These are phyloP conservation scores for Eilema caniola DNA, from an alignment of 2,888 invertebrate species.

Conservation along the genomic window DNA sequence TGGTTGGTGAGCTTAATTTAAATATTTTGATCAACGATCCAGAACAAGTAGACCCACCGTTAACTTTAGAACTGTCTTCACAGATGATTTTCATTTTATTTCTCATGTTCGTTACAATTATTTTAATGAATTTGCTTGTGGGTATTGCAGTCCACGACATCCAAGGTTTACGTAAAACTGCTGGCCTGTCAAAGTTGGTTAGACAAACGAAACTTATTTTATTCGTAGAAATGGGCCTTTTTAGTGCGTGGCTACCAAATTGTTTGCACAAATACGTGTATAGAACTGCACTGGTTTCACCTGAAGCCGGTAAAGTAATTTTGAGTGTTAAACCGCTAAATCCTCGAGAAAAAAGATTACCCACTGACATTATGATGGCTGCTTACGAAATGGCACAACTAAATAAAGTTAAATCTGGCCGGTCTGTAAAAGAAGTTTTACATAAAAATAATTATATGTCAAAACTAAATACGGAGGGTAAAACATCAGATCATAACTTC, in stretches of 20 bases:
- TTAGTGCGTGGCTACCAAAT: conserved; percentile 92
- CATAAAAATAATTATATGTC: conserved; percentile 88
- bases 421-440: conserved; percentile 88
- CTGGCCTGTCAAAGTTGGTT: conserved; percentile 93
- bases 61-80: conserved; percentile 91
- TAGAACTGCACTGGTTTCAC: conserved; percentile 93
- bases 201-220: conserved; percentile 94
- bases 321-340: conserved; percentile 94
- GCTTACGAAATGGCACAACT: conserved; percentile 93
- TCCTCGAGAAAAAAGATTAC: conserved; percentile 92
- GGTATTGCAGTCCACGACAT: conserved; percentile 96
- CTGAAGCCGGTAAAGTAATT: conserved; percentile 93
- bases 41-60: conserved; percentile 89
- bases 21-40: conserved; percentile 91
- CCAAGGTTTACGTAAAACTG: conserved; percentile 94
- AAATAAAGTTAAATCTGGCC: conserved; percentile 89
- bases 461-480: conserved; percentile 87
- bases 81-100: conserved; percentile 94
- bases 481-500: conserved; percentile 77
- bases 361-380: conserved; percentile 92
- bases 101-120: conserved; percentile 93
- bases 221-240: conserved; percentile 93
- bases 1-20: conserved; percentile 94
- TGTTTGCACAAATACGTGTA: conserved; percentile 91
- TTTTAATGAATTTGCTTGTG: conserved; percentile 94